These are phyloP conservation scores for Crotalus viridis DNA, from an alignment of 2,113 vertebrate species.

Conservation along the genomic window DNA sequence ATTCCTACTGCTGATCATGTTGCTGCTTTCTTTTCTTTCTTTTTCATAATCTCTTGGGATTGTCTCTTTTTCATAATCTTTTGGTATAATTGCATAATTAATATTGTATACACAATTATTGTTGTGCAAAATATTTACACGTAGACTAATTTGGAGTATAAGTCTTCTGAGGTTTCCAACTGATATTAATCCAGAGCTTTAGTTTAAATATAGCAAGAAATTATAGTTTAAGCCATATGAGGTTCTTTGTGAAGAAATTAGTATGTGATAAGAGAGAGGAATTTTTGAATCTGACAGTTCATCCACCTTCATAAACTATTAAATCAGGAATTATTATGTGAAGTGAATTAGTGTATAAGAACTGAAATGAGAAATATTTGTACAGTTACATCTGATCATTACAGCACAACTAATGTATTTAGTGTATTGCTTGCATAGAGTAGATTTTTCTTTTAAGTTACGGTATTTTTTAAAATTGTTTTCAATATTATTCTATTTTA, in stretches of 20 bases:
- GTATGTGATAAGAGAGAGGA: background rate
- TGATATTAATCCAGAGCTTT: background rate
- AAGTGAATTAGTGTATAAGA: background rate
- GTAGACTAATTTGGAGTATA: background rate
- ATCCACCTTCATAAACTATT: background rate
- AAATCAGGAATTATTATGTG: background rate
- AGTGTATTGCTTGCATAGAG: background rate
- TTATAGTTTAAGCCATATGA: background rate
- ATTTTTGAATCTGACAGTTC: background rate
- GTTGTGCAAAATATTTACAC: background rate
- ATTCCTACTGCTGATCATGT: background rate
- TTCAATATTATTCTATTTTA: background rate
- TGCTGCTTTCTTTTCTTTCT: background rate
- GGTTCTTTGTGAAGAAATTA: background rate
- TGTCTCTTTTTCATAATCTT: background rate
- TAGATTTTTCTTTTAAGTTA: background rate
- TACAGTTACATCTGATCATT: background rate
- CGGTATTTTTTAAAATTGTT: background rate
- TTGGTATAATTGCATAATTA: background rate
- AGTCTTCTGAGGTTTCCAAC: background rate
- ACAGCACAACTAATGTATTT: background rate
- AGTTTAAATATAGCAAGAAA: background rate
- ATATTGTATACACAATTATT: background rate
- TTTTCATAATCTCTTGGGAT: too few species aligned
- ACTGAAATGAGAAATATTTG: background rate